These are phyloP conservation scores for Micronycteris hirsuta DNA, from an alignment of 2,113 vertebrate genomes.

Conservation along the genomic window DNA sequence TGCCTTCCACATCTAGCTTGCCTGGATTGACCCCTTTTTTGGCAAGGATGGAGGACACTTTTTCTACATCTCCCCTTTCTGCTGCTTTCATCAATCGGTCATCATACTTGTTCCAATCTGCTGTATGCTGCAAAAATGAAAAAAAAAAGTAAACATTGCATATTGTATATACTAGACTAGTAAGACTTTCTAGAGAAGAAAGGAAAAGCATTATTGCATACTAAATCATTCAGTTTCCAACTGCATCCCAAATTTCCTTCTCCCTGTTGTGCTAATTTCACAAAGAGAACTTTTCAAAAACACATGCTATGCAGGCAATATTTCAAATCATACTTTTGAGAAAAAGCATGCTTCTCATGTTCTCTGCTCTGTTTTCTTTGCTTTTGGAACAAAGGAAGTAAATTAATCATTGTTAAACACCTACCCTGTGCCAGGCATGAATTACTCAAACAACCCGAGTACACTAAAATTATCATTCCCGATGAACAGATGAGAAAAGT, in stretches of 20 bases:
- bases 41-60: conserved; percentile 90
- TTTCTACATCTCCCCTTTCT: conserved; percentile 94
- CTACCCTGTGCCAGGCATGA: background rate
- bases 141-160: background rate
- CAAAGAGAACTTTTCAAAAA: background rate
- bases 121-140: conserved; percentile 80
- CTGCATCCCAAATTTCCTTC: background rate
- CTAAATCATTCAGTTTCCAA: background rate
- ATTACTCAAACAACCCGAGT: background rate
- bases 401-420: background rate
- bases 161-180: background rate
- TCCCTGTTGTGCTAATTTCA: background rate
- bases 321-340: background rate
- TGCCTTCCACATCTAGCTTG: conserved; percentile 95
- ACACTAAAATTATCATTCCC: background rate
- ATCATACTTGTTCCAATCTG: conserved; percentile 98
- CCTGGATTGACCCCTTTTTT: conserved; percentile 94
- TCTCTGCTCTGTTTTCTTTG: background rate
- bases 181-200: background rate
- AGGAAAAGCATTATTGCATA: background rate
- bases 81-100: conserved; percentile 98
- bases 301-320: background rate
- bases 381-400: background rate
- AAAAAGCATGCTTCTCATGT: background rate
- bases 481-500: background rate